Percentiles rank a stretch among this genome's conserved stretches.
phyloP scores from a whole-genome alignment of 2,113 vertebrate species.

The Paratilapia polleni region DNA sequence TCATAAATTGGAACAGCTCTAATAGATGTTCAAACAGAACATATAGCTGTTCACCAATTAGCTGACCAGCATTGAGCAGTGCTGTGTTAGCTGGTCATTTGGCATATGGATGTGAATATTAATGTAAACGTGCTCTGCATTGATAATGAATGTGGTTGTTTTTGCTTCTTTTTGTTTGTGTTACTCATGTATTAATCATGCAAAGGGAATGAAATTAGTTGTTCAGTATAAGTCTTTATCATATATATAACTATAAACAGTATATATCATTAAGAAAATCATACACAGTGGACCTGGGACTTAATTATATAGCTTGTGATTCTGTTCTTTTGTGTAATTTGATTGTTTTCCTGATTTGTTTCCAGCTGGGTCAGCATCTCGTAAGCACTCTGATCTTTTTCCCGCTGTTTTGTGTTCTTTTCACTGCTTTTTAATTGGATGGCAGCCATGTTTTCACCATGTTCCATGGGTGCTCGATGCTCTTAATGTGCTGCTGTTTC shows the following conservation, averaged over 20 bases:
- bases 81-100: neutral
- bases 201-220: accelerated
- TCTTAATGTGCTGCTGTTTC: neutral
- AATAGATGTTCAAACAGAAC: neutral
- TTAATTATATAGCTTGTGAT: neutral
- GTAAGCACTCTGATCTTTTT: neutral
- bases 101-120: constrained; percentile 3
- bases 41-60: neutral
- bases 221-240: neutral
- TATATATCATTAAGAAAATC: neutral
- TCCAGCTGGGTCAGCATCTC: neutral
- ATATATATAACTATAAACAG: neutral
- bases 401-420: constrained; percentile 6
- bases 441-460: neutral
- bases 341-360: constrained; percentile 4
- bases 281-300: neutral
- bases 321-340: neutral
- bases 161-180: neutral
- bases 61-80: neutral
- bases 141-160: neutral
- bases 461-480: neutral
- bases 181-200: neutral
- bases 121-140: neutral
- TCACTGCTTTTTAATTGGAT: constrained; percentile 13
- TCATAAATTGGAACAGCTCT: neutral